Conservation (phyloP, 2,113 vertebrate genomes). For the Rhizomys pruinosus region DNA sequence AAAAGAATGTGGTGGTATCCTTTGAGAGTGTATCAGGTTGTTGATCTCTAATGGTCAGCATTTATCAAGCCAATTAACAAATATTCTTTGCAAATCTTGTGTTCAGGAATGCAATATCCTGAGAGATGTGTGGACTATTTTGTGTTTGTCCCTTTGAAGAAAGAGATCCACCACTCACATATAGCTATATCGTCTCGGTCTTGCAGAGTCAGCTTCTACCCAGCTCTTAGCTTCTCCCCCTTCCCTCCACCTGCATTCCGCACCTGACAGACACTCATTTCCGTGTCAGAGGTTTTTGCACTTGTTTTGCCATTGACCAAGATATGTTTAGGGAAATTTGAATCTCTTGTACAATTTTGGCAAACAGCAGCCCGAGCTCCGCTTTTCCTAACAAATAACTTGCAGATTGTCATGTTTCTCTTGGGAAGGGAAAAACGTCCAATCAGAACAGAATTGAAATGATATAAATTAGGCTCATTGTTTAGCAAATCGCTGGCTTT, state of each 20-base stretch:
- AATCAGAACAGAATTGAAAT: slow-evolving; percentile 75
- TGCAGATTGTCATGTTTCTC: slow-evolving; percentile 75
- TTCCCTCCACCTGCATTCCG: not conserved
- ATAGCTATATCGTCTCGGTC: rapidly evolving
- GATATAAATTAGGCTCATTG: slow-evolving; percentile 74
- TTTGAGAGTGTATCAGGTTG: not conserved
- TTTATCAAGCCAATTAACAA: slow-evolving; percentile 1
- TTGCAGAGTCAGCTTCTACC: not conserved
- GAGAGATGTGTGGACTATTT: not conserved
- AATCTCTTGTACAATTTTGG: slow-evolving; percentile 43
- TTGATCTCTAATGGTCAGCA: not conserved
- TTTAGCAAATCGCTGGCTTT: slow-evolving; percentile 73
- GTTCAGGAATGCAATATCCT: not conserved
- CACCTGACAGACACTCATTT: slow-evolving; percentile 13
- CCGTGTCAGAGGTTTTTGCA: not conserved
- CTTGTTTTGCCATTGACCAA: slow-evolving; percentile 67
- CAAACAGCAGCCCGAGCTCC: slow-evolving; percentile 59
- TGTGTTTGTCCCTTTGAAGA: not conserved
- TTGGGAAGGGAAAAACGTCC: slow-evolving; percentile 46
- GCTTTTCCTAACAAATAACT: slow-evolving; percentile 71
- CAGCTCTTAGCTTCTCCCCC: not conserved
- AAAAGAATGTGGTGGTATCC: not conserved
- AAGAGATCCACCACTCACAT: not conserved
- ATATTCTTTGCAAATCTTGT: not conserved
- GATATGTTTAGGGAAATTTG: slow-evolving; percentile 68